Conservation (phyloP, 2,888 invertebrate genomes). For the Cantharis flavilabris region DNA sequence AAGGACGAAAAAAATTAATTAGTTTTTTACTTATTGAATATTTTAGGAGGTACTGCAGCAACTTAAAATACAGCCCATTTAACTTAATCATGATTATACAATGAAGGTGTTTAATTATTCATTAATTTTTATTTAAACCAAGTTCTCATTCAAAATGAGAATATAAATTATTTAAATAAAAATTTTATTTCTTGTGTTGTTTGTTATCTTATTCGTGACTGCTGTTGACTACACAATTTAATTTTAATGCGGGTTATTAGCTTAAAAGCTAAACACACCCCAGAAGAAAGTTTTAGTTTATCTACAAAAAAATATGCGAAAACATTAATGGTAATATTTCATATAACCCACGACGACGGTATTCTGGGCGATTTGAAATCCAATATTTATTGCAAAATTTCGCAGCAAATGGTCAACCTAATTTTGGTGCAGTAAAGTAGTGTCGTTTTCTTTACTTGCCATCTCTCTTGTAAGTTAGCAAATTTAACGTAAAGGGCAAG, state of each 20-base stretch:
- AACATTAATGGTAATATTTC: constrained; percentile 29
- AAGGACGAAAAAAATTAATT: background rate
- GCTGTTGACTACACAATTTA: background rate
- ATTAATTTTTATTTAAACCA: background rate
- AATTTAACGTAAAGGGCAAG: constrained; percentile 3
- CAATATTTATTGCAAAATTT: constrained; percentile 31
- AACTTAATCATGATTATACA: background rate
- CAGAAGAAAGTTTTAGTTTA: constrained; percentile 6
- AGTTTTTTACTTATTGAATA: background rate
- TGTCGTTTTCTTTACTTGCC: background rate
- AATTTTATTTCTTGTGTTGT: background rate
- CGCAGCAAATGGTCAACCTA: constrained; percentile 29
- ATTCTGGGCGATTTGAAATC: constrained; percentile 16
- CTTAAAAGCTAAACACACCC: constrained; percentile 6
- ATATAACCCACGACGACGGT: constrained; percentile 14
- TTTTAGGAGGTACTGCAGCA: background rate
- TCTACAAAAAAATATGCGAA: constrained; percentile 23
- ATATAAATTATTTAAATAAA: constrained; percentile 1
- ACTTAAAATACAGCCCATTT: background rate
- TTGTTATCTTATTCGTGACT: constrained; percentile 1
- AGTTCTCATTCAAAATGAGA: background rate
- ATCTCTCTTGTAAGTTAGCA: constrained; percentile 9
- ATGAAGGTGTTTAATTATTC: background rate
- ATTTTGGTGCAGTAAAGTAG: background rate
- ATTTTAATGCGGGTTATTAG: constrained; percentile 3